Base-by-base conservation (phyloP, 2,888 invertebrate genomes). In the Congeria kusceri region DNA sequence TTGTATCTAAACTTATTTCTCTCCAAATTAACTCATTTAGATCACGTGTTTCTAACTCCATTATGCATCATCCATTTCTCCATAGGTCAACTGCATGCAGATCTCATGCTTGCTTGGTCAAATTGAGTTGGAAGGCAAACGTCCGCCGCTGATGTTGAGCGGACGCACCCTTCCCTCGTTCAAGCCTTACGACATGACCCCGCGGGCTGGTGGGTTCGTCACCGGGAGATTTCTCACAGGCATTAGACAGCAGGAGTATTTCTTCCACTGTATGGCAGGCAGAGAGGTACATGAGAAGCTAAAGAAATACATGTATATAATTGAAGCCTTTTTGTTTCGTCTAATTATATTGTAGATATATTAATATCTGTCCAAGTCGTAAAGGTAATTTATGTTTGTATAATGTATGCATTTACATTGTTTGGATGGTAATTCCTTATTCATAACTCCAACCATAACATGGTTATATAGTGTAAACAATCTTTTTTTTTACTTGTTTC, bases 221-320 rank as follows among this genome's bases (percentile, higher is more conserved):
- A 97, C 97, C 87, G 98, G 98, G 0, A 95, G 99, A 13, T 99
- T 99, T 92, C 96, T 99, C 96, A 99, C 99, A 0, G 99, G 99
- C n/a, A 98, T 99, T 87, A 96, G 97, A 90, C 98, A 99, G 0
- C 98, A 98, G 94, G 99, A 99, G 92, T 98, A 98, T 93, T 99
- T 98, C 94, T 99, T 99, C 94, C 99, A 99, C 95, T 99, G 99
- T 92, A 99, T 99, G 99, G 99, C 99, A 69, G 99, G 99, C 70
- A 96, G 99, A 94, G 99, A 99, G 95, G 97, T 96, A 92, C 56
- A 29, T 39, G n/a, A n/a, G n/a, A n/a, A n/a, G n/a, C n/a, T n/a
- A n/a, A n/a, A n/a, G n/a, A n/a, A n/a, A n/a, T n/a, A n/a, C n/a
- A n/a, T n/a, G n/a, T n/a, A n/a, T n/a, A n/a, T n/a, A n/a, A n/a